Conservation (phyloP, 1,140 invertebrate species). For the Drosophila kepulauana region DNA sequence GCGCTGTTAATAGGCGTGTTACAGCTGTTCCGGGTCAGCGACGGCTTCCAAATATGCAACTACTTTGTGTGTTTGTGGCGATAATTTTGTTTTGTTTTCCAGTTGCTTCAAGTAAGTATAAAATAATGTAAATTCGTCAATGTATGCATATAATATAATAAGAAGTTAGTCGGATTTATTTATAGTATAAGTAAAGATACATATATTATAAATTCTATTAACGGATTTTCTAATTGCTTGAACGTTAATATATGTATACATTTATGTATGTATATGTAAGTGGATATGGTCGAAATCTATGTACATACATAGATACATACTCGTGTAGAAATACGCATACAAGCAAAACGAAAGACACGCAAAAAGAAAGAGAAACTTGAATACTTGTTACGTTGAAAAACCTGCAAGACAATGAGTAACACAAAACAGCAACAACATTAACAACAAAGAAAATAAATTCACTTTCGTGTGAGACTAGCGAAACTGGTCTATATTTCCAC, state of each 20-base stretch:
- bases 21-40: constrained; percentile 19
- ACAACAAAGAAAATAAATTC: constrained; percentile 72
- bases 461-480: constrained; percentile 77
- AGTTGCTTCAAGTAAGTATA: constrained; percentile 51
- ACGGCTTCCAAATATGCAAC: constrained; percentile 18
- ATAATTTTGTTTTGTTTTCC: constrained; percentile 51
- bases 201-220: too few species aligned
- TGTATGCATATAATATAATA: not conserved
- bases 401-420: constrained; percentile 13
- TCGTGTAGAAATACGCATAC: too few species aligned
- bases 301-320: not conserved
- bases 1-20: constrained; percentile 11
- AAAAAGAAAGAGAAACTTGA: constrained; percentile 71
- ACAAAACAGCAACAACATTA: constrained; percentile 47
- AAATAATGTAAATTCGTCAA: not conserved
- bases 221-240: too few species aligned
- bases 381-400: constrained; percentile 59
- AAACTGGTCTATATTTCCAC: constrained; percentile 69
- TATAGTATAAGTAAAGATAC: too few species aligned
- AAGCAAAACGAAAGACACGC: not conserved
- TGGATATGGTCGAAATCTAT: not conserved
- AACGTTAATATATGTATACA: not conserved
- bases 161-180: not conserved
- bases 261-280: not conserved
- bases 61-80: constrained; percentile 38